These are phyloP conservation scores for Mastacembelus armatus DNA, from an alignment of 2,797 vertebrate species.

Conservation along the genomic window DNA sequence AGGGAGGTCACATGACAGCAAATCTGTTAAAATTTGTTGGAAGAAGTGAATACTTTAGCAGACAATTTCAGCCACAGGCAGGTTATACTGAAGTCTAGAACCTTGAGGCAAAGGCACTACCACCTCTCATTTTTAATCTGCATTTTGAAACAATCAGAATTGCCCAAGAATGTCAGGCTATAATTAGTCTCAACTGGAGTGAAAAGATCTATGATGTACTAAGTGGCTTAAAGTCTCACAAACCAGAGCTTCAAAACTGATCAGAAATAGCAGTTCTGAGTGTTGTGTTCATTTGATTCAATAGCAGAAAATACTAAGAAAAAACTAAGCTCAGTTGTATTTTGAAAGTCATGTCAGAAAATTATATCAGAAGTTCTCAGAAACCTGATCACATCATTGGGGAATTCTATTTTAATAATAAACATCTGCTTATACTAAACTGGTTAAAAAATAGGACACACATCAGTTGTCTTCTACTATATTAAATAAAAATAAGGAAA, in stretches of 20 bases:
- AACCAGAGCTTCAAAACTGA: neutral
- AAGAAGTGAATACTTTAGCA: constrained; percentile 19
- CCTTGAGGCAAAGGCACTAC: constrained; percentile 1
- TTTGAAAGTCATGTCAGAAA: neutral
- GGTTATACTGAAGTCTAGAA: neutral
- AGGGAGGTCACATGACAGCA: constrained; percentile 4
- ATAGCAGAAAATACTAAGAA: constrained; percentile 5
- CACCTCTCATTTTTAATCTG: neutral
- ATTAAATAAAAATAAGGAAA: neutral
- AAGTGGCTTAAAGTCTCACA: no score
- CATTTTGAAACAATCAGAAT: constrained; percentile 1
- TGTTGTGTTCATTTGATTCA: neutral
- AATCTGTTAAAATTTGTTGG: constrained; percentile 4
- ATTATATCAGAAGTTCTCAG: constrained; percentile 16
- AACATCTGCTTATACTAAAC: constrained; percentile 9
- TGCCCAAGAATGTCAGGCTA: neutral
- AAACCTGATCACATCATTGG: no score
- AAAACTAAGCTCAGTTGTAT: neutral
- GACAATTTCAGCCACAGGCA: neutral
- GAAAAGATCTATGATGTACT: neutral
- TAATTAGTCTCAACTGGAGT: neutral
- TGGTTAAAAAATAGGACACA: constrained; percentile 8
- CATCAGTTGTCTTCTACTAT: constrained; percentile 12
- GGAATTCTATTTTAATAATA: constrained; percentile 25
- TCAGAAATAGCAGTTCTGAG: neutral